A percentile compares a stretch with the other conserved stretches of the same genome.
Evolutionary conservation across 1,140 invertebrate species (phyloP).

Genomic region (Paraescarpia echinospica): DNA sequence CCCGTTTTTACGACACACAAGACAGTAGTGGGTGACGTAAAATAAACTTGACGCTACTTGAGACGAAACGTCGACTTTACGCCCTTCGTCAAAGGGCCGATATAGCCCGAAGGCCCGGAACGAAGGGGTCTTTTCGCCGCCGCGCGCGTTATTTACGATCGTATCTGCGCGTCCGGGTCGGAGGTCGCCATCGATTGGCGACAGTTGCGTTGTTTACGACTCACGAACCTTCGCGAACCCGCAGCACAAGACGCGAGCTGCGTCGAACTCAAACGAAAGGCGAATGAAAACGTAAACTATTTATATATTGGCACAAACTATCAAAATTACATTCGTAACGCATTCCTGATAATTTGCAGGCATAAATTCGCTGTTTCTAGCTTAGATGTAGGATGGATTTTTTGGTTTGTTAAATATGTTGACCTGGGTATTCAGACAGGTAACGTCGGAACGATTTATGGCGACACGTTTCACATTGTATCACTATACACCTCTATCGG

Average conservation of each 20-base stretch:
- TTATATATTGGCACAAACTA: background rate
- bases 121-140: background rate
- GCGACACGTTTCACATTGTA: background rate
- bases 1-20: background rate
- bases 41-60: background rate
- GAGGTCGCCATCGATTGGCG: background rate
- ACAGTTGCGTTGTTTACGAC: conserved; percentile 4
- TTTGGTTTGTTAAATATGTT: background rate
- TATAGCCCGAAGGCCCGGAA: background rate
- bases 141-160: background rate
- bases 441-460: background rate
- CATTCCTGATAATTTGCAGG: background rate
- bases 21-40: background rate
- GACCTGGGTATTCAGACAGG: background rate
- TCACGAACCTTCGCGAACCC: background rate
- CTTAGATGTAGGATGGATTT: background rate
- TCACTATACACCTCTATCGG: background rate
- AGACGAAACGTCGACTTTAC: background rate
- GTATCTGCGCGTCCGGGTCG: background rate
- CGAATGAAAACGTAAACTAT: background rate
- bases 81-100: background rate
- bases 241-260: background rate
- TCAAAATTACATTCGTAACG: background rate
- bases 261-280: background rate
- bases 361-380: background rate